Conservation (phyloP, 2,888 invertebrate genomes). For the Polylopha cassiicola region DNA sequence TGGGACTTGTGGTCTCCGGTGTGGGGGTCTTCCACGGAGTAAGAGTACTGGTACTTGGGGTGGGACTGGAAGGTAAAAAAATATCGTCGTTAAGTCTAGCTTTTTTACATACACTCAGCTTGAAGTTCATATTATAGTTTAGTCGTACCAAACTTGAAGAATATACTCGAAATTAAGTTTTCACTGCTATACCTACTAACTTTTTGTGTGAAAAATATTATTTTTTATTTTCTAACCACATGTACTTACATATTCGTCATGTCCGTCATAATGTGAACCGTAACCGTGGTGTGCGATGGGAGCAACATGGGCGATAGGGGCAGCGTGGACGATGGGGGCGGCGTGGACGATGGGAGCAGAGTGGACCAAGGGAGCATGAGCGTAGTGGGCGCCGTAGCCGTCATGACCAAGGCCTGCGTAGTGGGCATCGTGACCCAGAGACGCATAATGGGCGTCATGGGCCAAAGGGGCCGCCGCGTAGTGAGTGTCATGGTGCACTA, state of each 20-base stretch:
- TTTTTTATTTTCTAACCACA: too few relatives aligned
- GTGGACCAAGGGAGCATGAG: slow-evolving; percentile 22
- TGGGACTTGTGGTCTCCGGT: slow-evolving; percentile 80
- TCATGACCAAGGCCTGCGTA: too few relatives aligned
- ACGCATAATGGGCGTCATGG: slow-evolving; percentile 15
- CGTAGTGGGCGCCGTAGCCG: slow-evolving; percentile 28
- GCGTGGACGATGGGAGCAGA: slow-evolving; percentile 31
- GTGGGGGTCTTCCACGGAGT: slow-evolving; percentile 78
- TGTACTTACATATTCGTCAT: slow-evolving; percentile 38
- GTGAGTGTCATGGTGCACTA: slow-evolving; percentile 34
- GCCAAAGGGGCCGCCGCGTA: slow-evolving; percentile 11
- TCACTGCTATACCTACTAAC: too few relatives aligned
- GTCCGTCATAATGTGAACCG: slow-evolving; percentile 28
- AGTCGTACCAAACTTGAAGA: too few relatives aligned
- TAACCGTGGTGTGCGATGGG: slow-evolving; percentile 27
- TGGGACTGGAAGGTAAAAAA: slow-evolving; percentile 66
- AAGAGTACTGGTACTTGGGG: slow-evolving; percentile 79
- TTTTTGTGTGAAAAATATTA: too few relatives aligned
- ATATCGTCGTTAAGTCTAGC: neutral
- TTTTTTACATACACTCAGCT: too few relatives aligned
- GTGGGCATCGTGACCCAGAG: slow-evolving; percentile 23
- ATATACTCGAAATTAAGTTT: neutral
- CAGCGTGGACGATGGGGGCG: slow-evolving; percentile 26
- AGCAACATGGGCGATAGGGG: slow-evolving; percentile 26
- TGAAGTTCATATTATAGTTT: too few relatives aligned